These are phyloP conservation scores for Mesitornis unicolor DNA, from an alignment of 2,113 vertebrate genomes.

Conservation along the genomic window DNA sequence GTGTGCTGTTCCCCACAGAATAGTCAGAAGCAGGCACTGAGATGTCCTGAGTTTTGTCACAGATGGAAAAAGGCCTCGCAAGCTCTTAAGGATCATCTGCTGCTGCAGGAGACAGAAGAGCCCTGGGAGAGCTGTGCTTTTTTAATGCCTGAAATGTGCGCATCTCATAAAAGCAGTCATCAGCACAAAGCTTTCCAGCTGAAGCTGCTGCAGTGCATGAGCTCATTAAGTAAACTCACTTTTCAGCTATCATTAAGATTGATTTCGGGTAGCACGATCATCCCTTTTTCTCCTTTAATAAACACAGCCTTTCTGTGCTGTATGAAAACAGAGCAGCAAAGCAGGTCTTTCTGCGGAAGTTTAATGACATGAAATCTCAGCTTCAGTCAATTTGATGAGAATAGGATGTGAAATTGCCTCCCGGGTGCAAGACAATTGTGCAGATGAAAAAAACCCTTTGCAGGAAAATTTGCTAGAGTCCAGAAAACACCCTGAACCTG, in stretches of 20 bases:
- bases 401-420: slow-evolving; percentile 15
- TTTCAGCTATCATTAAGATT: neutral
- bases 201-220: neutral
- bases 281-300: neutral
- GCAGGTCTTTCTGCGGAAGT: neutral
- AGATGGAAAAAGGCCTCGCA: neutral
- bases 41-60: neutral
- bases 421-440: neutral
- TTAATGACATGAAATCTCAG: neutral
- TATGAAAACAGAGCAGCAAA: neutral
- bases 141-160: neutral
- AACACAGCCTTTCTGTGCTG: neutral
- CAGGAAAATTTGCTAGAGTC: neutral
- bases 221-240: neutral
- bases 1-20: neutral
- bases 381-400: neutral
- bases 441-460: neutral
- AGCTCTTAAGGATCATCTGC: neutral
- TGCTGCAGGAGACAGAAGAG: neutral
- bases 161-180: neutral
- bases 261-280: neutral
- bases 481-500: neutral
- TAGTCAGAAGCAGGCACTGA: neutral
- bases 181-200: neutral
- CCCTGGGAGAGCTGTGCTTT: neutral